phyloP scores from a whole-genome alignment of 2,888 invertebrate species.

The Tenodera sinensis region DNA sequence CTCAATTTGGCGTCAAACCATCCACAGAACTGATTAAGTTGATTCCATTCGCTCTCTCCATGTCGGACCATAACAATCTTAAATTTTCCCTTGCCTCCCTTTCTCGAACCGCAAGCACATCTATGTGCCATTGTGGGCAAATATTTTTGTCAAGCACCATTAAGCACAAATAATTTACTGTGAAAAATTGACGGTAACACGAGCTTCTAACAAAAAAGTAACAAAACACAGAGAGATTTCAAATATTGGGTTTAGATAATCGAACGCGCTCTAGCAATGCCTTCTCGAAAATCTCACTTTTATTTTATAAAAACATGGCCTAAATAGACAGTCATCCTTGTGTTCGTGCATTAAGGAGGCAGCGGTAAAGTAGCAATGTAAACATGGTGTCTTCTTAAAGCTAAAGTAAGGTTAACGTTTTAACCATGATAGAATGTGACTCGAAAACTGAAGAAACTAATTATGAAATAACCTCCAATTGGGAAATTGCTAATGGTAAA shows the following conservation, averaged over 20 bases:
- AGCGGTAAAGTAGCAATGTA: neutral
- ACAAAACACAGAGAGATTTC: neutral
- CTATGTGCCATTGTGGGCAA: neutral
- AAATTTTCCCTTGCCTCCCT: conserved; percentile 37
- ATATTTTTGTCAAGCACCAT: neutral
- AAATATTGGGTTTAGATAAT: neutral
- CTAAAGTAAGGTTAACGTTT: neutral
- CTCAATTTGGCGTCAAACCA: conserved; percentile 61
- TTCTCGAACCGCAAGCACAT: neutral
- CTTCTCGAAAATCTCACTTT: too few species aligned
- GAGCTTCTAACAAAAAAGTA: neutral
- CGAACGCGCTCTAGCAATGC: neutral
- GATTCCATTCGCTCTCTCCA: conserved; percentile 63
- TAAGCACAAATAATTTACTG: neutral
- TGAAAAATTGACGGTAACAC: neutral
- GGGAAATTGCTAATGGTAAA: conserved; percentile 22
- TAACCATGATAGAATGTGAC: neutral
- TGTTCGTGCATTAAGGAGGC: too few species aligned
- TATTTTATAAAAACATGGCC: too few species aligned
- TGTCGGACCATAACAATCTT: conserved; percentile 64
- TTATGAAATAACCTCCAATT: neutral
- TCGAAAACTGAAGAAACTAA: neutral
- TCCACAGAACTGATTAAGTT: conserved; percentile 59
- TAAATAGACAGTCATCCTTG: too few species aligned
- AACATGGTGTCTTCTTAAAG: neutral